Base-by-base conservation (phyloP, 2,888 invertebrate species). In the Rhaphigaster nebulosa region DNA sequence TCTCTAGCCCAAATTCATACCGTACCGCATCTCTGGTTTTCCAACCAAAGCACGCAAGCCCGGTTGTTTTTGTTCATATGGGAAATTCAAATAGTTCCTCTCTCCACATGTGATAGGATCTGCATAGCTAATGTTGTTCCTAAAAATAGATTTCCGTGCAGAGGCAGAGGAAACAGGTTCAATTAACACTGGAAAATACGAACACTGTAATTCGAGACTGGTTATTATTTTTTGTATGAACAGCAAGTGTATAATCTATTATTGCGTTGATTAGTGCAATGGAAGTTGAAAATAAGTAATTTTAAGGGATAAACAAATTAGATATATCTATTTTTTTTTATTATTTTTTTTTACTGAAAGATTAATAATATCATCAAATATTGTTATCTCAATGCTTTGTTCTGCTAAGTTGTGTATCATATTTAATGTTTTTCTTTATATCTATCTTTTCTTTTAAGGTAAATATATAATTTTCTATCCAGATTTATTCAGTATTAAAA, bases 131-230 rank as follows among this genome's bases (percentile, higher is more conserved):
- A 76, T 76, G 70, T 26, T 29, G n/a, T 76, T 76, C 34, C 70
- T 76, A 76, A 76, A 76, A 76, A 76, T 38, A 76, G 70, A 76
- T 76, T 76, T 76, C 70, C 70, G 38, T 38, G 70, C 5, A 38
- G 23, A 76, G 34, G 20, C 38, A 38, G 34, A 38, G 70, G 38
- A 38, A 76, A 76, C 70, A 76, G 38, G 70, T 76, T 76, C 38
- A 76, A 76, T 76, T 76, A 76, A 76, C 38, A 0, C 23, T 38
- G 70, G 38, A 38, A 76, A 76, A 76, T 38, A 34, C 0, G 34
- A 76, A 8, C 1, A 8, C 1, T 23, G 34, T 76, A 76, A 76
- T 76, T 76, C 10, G 34, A 76, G 70, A 0, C 70, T 34, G 23
- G 20, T 5, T 8, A 38, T 76, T 76, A 29, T 29, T 76, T 70